Conservation (phyloP, 2,888 invertebrate species). For the Machimus atricapillus region DNA sequence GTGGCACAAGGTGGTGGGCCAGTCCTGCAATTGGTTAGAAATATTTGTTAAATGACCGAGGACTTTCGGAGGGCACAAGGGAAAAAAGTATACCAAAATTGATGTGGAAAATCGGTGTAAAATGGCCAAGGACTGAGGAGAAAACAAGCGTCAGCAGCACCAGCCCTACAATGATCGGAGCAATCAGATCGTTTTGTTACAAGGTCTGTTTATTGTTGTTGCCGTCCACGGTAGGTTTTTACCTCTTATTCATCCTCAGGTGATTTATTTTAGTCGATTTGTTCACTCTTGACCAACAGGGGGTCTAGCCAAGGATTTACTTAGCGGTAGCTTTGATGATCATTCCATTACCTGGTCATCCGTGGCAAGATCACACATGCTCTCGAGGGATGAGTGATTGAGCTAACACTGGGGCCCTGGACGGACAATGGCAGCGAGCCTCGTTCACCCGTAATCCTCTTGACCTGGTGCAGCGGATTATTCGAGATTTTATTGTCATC, state of each 20-base stretch:
- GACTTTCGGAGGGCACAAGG: neutral
- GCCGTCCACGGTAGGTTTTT: slow-evolving; percentile 22
- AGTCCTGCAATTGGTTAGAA: slow-evolving; percentile 27
- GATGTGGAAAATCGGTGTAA: neutral
- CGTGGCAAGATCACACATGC: slow-evolving; percentile 38
- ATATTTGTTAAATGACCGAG: slow-evolving; percentile 27
- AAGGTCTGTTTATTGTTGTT: slow-evolving; percentile 34
- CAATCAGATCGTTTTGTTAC: slow-evolving; percentile 36
- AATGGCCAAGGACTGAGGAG: neutral
- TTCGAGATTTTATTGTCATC: slow-evolving; percentile 36
- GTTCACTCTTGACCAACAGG: slow-evolving; percentile 41
- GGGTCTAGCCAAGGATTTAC: slow-evolving; percentile 46
- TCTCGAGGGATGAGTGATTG: slow-evolving; percentile 39
- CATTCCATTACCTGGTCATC: slow-evolving; percentile 47
- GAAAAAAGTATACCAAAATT: neutral
- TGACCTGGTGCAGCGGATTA: slow-evolving; percentile 20
- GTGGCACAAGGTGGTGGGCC: slow-evolving; percentile 11
- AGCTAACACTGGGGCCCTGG: slow-evolving; percentile 18
- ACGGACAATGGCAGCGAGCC: slow-evolving; percentile 12
- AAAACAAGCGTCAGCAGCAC: slow-evolving; percentile 29
- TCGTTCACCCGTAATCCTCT: slow-evolving; percentile 35
- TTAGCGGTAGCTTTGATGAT: slow-evolving; percentile 48
- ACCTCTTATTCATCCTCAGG: slow-evolving; percentile 40
- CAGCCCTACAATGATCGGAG: slow-evolving; percentile 18
- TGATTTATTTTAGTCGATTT: slow-evolving; percentile 46